Evolutionary conservation across 2,797 vertebrate genomes (phyloP).

Genomic region (Acropternis orthonyx): DNA sequence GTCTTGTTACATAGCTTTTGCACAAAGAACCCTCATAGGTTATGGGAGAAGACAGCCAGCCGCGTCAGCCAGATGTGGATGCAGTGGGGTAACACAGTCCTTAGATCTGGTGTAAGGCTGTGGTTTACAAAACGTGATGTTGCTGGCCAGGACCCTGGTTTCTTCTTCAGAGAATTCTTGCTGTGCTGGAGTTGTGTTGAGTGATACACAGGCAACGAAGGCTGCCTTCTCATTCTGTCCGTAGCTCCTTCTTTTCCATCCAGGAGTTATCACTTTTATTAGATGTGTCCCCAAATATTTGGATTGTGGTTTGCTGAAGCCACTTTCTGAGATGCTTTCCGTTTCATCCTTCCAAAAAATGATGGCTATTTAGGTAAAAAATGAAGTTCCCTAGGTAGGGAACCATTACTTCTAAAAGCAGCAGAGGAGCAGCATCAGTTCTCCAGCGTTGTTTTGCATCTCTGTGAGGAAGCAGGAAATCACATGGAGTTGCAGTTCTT

Average conservation of each 20-base stretch:
- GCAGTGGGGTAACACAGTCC: neutral
- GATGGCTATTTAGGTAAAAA: neutral
- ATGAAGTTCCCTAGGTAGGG: neutral
- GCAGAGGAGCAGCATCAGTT: neutral
- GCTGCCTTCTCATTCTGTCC: neutral
- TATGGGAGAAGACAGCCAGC: neutral
- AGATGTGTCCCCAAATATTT: neutral
- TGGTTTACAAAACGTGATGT: neutral
- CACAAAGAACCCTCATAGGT: neutral
- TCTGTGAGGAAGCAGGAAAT: neutral
- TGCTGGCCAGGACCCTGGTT: neutral
- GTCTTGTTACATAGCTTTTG: neutral
- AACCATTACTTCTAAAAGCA: neutral
- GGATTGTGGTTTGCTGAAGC: neutral
- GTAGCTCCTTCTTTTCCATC: neutral
- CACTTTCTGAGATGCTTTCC: neutral
- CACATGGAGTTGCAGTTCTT: neutral
- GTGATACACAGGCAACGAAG: neutral
- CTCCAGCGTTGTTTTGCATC: neutral
- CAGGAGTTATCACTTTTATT: neutral
- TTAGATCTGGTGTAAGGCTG: neutral
- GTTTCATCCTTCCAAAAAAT: neutral
- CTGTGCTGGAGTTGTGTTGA: neutral
- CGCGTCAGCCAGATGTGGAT: neutral
- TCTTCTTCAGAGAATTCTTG: neutral